Percentiles rank a stretch among this genome's conserved stretches.
Conservation (phyloP, 35 echinoderm and acorn worm species). For the Anneissia japonica region DNA sequence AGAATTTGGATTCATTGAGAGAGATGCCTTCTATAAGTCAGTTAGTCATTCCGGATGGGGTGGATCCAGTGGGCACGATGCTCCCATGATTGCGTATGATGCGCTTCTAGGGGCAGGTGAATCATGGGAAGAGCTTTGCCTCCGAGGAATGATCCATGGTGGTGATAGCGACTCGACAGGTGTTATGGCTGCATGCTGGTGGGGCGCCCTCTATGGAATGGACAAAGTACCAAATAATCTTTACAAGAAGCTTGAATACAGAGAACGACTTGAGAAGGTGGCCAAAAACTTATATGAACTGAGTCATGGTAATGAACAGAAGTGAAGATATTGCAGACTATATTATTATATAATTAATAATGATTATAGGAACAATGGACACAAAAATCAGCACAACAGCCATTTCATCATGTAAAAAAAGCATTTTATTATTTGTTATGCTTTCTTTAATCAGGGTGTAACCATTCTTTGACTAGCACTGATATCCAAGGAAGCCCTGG, state of each 20-base stretch:
- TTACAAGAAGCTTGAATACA: slow-evolving; percentile 35
- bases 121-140: slow-evolving; percentile 75
- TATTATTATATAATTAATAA: background rate
- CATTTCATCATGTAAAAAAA: no score
- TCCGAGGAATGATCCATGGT: slow-evolving; percentile 67
- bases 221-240: slow-evolving; percentile 46
- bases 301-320: slow-evolving; percentile 9
- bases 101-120: slow-evolving; percentile 64
- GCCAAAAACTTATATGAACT: slow-evolving; percentile 37
- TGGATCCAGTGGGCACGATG: slow-evolving; percentile 86
- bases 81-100: slow-evolving; percentile 95
- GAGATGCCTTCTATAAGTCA: slow-evolving; percentile 80
- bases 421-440: no score
- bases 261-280: background rate
- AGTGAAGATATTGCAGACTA: background rate
- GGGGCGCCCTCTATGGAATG: slow-evolving; percentile 77
- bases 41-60: slow-evolving; percentile 77
- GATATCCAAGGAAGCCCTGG: no score
- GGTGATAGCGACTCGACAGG: slow-evolving; percentile 91
- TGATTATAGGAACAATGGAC: background rate
- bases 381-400: no score
- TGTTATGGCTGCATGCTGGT: slow-evolving; percentile 78
- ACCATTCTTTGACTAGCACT: no score
- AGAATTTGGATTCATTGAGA: slow-evolving; percentile 52
- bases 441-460: no score